These are phyloP conservation scores for Mohoua ochrocephala DNA, from an alignment of 2,113 vertebrate species.

Conservation along the genomic window DNA sequence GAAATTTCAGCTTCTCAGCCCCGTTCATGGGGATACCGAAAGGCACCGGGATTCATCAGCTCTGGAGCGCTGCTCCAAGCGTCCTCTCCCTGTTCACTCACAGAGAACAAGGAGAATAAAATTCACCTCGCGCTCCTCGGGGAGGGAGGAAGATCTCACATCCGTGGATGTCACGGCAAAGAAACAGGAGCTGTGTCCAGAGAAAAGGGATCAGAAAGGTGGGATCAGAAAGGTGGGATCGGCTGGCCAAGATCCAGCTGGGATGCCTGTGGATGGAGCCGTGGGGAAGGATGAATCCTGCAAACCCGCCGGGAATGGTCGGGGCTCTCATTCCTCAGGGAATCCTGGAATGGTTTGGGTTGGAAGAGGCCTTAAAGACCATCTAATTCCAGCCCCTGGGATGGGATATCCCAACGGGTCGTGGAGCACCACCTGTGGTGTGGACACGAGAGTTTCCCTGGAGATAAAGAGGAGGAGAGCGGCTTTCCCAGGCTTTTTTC, in stretches of 20 bases:
- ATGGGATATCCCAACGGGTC: rapidly evolving
- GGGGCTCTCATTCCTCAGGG: background rate
- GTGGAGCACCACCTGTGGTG: background rate
- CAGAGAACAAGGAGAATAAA: background rate
- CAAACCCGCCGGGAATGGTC: background rate
- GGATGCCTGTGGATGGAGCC: background rate
- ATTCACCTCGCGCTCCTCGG: rapidly evolving
- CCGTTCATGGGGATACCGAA: rapidly evolving
- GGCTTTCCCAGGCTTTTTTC: background rate
- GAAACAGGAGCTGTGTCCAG: background rate
- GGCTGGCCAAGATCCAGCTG: background rate
- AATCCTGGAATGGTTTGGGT: background rate
- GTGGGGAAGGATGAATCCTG: background rate
- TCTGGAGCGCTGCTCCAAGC: background rate
- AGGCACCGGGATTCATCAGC: rapidly evolving
- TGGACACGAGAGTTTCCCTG: background rate
- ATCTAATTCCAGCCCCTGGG: rapidly evolving
- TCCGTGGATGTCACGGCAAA: rapidly evolving
- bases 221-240: background rate
- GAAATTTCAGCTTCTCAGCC: background rate
- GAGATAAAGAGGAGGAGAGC: background rate
- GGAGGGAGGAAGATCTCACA: background rate
- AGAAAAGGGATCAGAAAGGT: background rate
- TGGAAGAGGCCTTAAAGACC: background rate
- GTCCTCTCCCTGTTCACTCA: background rate